Conservation (phyloP, 2,797 vertebrate species). For the Phoebastria nigripes region DNA sequence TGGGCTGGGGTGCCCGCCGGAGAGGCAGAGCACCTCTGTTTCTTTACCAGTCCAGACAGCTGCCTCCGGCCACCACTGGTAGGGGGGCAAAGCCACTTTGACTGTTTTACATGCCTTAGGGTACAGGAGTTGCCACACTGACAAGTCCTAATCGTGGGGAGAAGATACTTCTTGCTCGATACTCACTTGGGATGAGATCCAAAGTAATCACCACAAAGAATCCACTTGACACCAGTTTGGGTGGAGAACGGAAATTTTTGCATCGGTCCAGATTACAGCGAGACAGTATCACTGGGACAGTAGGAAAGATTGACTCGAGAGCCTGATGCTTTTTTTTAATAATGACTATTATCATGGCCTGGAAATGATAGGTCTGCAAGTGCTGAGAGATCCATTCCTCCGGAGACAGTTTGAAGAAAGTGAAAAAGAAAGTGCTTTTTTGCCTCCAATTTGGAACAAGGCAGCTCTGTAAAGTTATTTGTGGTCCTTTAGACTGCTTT, state of each 20-base stretch:
- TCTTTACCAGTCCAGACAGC: no score
- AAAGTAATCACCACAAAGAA: neutral
- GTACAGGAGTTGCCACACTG: neutral
- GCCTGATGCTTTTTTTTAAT: neutral
- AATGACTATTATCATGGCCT: neutral
- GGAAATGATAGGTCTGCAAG: neutral
- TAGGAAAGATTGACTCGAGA: neutral
- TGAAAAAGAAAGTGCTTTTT: neutral
- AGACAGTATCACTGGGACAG: no score
- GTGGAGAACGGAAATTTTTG: neutral
- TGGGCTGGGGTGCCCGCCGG: accelerated
- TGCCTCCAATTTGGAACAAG: neutral
- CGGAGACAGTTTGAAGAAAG: neutral
- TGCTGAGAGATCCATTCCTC: neutral
- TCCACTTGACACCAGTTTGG: neutral
- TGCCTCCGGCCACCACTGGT: neutral
- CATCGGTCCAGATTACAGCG: accelerated
- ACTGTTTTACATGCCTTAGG: neutral
- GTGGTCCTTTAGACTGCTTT: neutral
- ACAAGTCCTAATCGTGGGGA: neutral
- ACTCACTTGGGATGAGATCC: neutral
- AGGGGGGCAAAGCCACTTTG: accelerated
- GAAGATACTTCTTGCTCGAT: neutral
- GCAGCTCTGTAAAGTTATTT: neutral
- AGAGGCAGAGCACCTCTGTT: no score